Conservation (phyloP, 2,797 vertebrate genomes). For the Hyperoplus immaculatus region DNA sequence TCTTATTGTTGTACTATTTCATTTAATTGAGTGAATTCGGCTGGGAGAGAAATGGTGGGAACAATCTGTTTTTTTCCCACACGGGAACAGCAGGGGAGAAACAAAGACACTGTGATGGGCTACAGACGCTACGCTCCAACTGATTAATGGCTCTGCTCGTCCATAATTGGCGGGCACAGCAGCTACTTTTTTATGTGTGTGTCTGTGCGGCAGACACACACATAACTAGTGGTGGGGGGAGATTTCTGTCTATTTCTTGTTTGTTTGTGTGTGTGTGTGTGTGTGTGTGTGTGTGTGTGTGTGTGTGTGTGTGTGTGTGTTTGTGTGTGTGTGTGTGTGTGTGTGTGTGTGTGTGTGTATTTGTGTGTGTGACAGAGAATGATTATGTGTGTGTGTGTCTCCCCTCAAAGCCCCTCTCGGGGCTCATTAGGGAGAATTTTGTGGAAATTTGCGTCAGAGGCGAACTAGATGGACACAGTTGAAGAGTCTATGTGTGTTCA, state of each 20-base stretch:
- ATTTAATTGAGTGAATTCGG: conserved; percentile 49
- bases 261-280: conserved; percentile 25
- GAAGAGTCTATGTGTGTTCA: conserved; percentile 54
- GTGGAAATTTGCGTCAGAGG: conserved; percentile 58
- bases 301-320: conserved; percentile 16
- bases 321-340: not conserved
- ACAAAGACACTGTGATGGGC: conserved; percentile 76
- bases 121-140: conserved; percentile 63
- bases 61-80: conserved; percentile 68
- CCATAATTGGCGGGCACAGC: conserved; percentile 73
- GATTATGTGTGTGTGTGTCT: not conserved
- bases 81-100: conserved; percentile 55
- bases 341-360: conserved; percentile 8
- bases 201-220: not conserved
- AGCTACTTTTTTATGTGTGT: conserved; percentile 60
- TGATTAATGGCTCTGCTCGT: conserved; percentile 74
- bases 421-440: conserved; percentile 69
- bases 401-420: conserved; percentile 52
- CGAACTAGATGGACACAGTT: conserved; percentile 55
- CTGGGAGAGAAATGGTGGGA: conserved; percentile 43
- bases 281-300: conserved; percentile 16
- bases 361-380: not conserved
- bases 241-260: conserved; percentile 15
- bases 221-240: not conserved
- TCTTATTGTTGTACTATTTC: conserved; percentile 40